Percentiles rank a stretch among this genome's conserved stretches.
These are phyloP conservation scores for Dendroctonus valens DNA, from an alignment of 1,140 invertebrate species.

Conservation along the genomic window DNA sequence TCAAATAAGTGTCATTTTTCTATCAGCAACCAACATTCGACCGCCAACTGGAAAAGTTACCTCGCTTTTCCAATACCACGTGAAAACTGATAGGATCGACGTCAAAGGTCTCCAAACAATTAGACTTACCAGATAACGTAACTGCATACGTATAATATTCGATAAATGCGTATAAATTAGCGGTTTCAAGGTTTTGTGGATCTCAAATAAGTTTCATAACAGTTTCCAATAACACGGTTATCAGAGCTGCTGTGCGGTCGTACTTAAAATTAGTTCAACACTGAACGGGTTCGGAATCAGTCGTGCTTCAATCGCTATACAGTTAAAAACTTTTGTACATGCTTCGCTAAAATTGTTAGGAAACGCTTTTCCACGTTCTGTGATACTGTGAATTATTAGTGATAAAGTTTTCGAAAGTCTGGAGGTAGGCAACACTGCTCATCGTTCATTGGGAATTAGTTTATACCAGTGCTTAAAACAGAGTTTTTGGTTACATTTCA, in stretches of 20 bases:
- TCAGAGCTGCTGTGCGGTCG: conserved; percentile 13
- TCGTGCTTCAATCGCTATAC: not conserved
- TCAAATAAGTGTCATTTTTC: too few relatives aligned
- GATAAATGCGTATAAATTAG: conserved; percentile 23
- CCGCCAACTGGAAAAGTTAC: too few relatives aligned
- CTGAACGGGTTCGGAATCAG: conserved; percentile 16
- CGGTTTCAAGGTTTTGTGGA: conserved; percentile 20
- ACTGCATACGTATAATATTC: conserved; percentile 10
- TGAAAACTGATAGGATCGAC: conserved; percentile 16
- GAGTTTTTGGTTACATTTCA: too few relatives aligned
- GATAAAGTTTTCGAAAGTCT: too few relatives aligned
- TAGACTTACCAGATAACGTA: conserved; percentile 13
- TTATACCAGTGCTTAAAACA: too few relatives aligned
- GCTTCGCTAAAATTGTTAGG: too few relatives aligned
- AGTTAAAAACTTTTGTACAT: too few relatives aligned
- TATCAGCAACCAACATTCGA: too few relatives aligned
- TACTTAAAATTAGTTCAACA: conserved; percentile 26
- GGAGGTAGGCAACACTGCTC: too few relatives aligned
- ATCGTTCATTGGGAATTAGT: too few relatives aligned
- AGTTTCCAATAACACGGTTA: conserved; percentile 25
- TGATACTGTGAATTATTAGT: too few relatives aligned
- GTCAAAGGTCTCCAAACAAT: conserved; percentile 16
- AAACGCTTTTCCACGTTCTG: too few relatives aligned
- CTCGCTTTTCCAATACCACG: conserved; percentile 5
- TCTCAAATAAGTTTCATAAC: conserved; percentile 28